These are phyloP conservation scores for Rhea americana DNA, from an alignment of 2,113 vertebrate species.

Conservation along the genomic window DNA sequence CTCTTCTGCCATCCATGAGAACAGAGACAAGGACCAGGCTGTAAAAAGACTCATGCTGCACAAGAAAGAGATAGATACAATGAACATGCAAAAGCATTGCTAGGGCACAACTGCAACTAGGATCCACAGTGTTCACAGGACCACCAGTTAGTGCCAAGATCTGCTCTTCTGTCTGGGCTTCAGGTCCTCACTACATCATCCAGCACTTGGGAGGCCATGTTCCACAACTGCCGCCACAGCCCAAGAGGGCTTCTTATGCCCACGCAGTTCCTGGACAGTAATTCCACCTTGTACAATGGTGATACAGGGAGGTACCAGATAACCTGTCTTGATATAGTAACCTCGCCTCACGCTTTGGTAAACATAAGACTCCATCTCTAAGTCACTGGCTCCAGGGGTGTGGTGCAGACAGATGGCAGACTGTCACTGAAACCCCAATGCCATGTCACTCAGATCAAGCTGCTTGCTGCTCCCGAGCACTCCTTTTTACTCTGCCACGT, in stretches of 20 bases:
- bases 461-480: neutral
- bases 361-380: neutral
- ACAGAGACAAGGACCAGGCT: neutral
- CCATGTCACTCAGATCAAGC: neutral
- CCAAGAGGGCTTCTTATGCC: neutral
- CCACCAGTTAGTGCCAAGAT: neutral
- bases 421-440: neutral
- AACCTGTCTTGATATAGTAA: neutral
- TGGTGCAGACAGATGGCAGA: neutral
- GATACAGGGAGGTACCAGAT: neutral
- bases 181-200: neutral
- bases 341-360: neutral
- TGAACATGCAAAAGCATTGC: neutral
- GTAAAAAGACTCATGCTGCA: neutral
- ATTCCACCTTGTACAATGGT: accelerated
- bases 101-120: neutral
- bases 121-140: neutral
- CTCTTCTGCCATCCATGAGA: too few relatives aligned
- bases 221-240: too few relatives aligned
- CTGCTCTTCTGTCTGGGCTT: neutral
- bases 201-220: too few relatives aligned
- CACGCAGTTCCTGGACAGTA: neutral
- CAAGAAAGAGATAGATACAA: neutral
- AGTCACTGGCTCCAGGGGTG: accelerated
- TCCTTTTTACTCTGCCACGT: neutral